Evolutionary conservation across 2,113 vertebrate genomes (phyloP).

Genomic region (Poecile atricapillus): DNA sequence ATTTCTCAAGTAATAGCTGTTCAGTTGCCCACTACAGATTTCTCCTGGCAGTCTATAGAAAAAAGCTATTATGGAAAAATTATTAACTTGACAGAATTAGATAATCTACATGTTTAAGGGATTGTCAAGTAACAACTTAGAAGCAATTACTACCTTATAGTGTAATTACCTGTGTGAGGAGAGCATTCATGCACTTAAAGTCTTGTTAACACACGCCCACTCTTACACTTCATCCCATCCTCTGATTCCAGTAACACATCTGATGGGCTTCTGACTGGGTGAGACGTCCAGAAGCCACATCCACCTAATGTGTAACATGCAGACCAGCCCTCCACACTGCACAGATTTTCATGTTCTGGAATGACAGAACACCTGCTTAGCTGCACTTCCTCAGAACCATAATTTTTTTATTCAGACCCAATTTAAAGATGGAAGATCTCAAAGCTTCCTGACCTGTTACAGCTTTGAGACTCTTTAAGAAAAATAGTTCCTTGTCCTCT

Average conservation of each 20-base stretch:
- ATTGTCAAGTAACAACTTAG: not conserved
- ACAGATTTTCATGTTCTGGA: not conserved
- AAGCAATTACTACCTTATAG: not conserved
- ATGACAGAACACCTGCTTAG: not conserved
- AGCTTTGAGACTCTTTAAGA: not conserved
- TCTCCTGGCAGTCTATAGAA: not conserved
- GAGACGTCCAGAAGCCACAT: not conserved
- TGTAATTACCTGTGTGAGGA: not conserved
- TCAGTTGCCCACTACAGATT: not conserved
- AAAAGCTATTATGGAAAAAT: not conserved
- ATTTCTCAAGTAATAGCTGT: not conserved
- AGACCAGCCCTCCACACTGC: not conserved
- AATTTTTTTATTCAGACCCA: not conserved
- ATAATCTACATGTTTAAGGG: not conserved
- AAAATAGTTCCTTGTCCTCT: not conserved
- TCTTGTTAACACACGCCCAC: not conserved
- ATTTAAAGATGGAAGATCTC: not conserved
- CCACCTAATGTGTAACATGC: accelerated
- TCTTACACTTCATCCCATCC: not conserved
- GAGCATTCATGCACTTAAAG: not conserved
- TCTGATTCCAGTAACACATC: not conserved
- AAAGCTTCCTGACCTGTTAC: not conserved
- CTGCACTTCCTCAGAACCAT: not conserved
- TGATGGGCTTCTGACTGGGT: accelerated
- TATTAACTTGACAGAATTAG: not conserved